Evolutionary conservation across 2,113 vertebrate genomes (phyloP).

Genomic region (Taurulus bubalis): DNA sequence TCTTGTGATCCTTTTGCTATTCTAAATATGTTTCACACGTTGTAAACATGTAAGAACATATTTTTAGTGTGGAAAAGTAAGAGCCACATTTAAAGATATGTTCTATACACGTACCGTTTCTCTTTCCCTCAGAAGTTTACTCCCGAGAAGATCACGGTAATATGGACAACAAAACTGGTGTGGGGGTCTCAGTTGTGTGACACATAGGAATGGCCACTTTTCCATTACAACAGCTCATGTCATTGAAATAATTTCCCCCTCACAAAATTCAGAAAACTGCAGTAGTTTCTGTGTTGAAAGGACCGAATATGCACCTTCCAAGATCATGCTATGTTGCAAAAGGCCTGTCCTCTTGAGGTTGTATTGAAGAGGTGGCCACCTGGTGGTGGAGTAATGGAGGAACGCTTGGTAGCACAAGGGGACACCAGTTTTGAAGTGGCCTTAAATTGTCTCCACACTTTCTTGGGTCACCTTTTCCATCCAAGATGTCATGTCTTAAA

Average conservation of each 20-base stretch:
- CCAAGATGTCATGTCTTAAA: not conserved
- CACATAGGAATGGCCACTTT: constrained; percentile 61
- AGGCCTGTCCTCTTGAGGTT: constrained; percentile 30
- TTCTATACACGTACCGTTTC: constrained; percentile 40
- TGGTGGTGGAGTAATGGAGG: constrained; percentile 67
- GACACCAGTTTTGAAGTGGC: not conserved
- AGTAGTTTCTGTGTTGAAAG: not conserved
- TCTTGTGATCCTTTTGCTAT: not conserved
- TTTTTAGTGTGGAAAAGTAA: constrained; percentile 7
- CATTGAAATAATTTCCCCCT: not conserved
- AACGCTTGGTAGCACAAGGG: constrained; percentile 5
- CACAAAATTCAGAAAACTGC: not conserved
- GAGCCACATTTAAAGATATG: not conserved
- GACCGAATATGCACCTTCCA: not conserved
- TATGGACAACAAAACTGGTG: constrained; percentile 45
- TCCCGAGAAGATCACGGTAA: constrained; percentile 80
- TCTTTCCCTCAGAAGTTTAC: constrained; percentile 74
- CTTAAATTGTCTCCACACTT: not conserved
- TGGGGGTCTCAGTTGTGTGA: constrained; percentile 50
- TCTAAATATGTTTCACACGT: not conserved
- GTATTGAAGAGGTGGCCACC: constrained; percentile 79
- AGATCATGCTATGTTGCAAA: not conserved
- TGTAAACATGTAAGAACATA: not conserved
- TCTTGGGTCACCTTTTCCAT: constrained; percentile 8
- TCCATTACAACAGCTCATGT: constrained; percentile 48